Conservation (phyloP, 2,888 invertebrate species). For the Perizoma affinitatum region DNA sequence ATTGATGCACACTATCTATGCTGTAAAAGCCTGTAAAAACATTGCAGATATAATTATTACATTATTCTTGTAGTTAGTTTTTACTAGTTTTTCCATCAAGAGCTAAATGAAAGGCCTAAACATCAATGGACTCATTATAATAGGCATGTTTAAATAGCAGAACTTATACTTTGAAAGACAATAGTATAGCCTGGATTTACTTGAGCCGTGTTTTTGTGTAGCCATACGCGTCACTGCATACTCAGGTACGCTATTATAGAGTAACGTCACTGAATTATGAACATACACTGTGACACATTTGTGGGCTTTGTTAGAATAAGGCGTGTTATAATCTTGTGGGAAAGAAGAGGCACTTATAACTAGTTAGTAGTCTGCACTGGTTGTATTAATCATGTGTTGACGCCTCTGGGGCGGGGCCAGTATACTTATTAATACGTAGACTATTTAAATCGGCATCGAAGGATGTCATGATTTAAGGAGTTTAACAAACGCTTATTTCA, state of each 20-base stretch:
- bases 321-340: constrained; percentile 61
- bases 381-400: constrained; percentile 78
- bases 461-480: constrained; percentile 51
- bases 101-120: too few relatives aligned
- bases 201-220: too few relatives aligned
- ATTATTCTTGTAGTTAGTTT: too few relatives aligned
- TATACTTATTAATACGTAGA: constrained; percentile 75
- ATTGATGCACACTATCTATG: constrained; percentile 5
- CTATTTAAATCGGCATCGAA: constrained; percentile 71
- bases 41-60: too few relatives aligned
- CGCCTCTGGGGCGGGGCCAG: constrained; percentile 78
- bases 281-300: constrained; percentile 35
- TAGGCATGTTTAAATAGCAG: too few relatives aligned
- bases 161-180: too few relatives aligned
- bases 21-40: too few relatives aligned
- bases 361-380: constrained; percentile 71
- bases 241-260: background rate
- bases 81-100: too few relatives aligned
- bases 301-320: constrained; percentile 45
- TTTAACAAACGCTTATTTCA: constrained; percentile 8
- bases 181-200: too few relatives aligned
- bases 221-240: background rate
- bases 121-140: too few relatives aligned
- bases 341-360: constrained; percentile 55
- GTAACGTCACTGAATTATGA: constrained; percentile 23